These are phyloP conservation scores for Botia kubotai DNA, from an alignment of 2,797 vertebrate species.

Conservation along the genomic window DNA sequence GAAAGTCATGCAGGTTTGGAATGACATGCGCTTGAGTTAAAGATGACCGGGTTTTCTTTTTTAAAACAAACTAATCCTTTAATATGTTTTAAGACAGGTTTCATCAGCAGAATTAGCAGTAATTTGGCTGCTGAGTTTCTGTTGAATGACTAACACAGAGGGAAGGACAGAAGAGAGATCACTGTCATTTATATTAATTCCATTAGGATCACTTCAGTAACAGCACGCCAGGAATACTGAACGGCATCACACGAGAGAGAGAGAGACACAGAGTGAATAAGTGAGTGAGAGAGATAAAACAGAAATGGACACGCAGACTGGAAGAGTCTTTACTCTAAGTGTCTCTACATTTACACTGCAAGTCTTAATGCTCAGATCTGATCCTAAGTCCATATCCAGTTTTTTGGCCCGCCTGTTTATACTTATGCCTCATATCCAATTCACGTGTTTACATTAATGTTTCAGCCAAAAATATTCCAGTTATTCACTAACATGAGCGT, in stretches of 20 bases:
- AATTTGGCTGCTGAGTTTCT: constrained; percentile 7
- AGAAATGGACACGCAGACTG: too few relatives aligned
- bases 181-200: constrained; percentile 14
- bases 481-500: too few relatives aligned
- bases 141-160: constrained; percentile 17
- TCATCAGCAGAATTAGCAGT: neutral
- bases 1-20: too few relatives aligned
- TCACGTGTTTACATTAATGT: too few relatives aligned
- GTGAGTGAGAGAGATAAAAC: constrained; percentile 1
- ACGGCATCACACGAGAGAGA: neutral
- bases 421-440: too few relatives aligned
- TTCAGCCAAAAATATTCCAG: too few relatives aligned
- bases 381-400: too few relatives aligned
- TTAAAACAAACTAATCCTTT: neutral
- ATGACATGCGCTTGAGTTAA: too few relatives aligned
- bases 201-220: constrained; percentile 15
- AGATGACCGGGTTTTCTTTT: neutral
- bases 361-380: too few relatives aligned
- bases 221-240: constrained; percentile 18
- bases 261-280: neutral
- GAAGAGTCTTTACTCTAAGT: too few relatives aligned
- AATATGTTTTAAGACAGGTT: neutral
- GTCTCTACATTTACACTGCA: too few relatives aligned
- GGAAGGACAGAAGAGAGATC: constrained; percentile 17
- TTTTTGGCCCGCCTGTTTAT: too few relatives aligned